A percentile compares a stretch with the other conserved stretches of the same genome.
Evolutionary conservation across 2,113 vertebrate species (phyloP).

Genomic region (Campylomormyrus tamandua): DNA sequence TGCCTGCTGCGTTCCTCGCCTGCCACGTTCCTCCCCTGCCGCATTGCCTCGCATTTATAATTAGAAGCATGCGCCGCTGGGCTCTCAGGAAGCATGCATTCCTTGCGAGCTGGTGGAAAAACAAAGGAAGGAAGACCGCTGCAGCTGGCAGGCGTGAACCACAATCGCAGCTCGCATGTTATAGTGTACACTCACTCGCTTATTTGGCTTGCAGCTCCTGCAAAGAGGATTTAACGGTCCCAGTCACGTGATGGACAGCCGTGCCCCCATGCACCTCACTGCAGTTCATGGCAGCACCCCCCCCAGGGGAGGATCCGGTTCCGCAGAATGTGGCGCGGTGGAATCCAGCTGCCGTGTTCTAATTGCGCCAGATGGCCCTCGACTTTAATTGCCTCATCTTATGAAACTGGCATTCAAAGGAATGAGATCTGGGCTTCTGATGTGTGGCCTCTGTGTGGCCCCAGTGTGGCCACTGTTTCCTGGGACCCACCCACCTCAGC

Average conservation of each 20-base stretch:
- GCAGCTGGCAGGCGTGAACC: slow-evolving; percentile 47
- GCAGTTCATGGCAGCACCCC: background rate
- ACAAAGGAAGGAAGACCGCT: slow-evolving; percentile 64
- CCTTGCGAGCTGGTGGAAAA: slow-evolving; percentile 34
- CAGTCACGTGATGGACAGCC: background rate
- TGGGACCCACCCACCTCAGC: background rate
- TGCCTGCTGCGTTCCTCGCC: background rate
- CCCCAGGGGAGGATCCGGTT: background rate
- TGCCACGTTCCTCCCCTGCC: background rate
- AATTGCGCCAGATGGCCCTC: background rate
- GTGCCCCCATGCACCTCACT: background rate
- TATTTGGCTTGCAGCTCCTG: slow-evolving; percentile 55
- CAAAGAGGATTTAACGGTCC: slow-evolving; percentile 13
- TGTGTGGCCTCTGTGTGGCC: background rate
- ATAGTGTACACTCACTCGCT: slow-evolving; percentile 38
- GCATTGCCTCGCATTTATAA: slow-evolving; percentile 46
- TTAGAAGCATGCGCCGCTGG: slow-evolving; percentile 55
- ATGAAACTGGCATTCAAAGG: background rate
- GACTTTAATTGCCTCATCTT: background rate
- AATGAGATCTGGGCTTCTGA: background rate
- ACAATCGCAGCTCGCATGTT: slow-evolving; percentile 43
- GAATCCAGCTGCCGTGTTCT: background rate
- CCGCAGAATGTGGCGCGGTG: background rate
- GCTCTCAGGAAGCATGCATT: slow-evolving; percentile 49
- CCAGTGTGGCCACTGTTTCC: background rate